Percentiles rank a stretch among this genome's conserved stretches.
Conservation (phyloP, 2,797 vertebrate genomes). For the Melanotaenia pygmaea region DNA sequence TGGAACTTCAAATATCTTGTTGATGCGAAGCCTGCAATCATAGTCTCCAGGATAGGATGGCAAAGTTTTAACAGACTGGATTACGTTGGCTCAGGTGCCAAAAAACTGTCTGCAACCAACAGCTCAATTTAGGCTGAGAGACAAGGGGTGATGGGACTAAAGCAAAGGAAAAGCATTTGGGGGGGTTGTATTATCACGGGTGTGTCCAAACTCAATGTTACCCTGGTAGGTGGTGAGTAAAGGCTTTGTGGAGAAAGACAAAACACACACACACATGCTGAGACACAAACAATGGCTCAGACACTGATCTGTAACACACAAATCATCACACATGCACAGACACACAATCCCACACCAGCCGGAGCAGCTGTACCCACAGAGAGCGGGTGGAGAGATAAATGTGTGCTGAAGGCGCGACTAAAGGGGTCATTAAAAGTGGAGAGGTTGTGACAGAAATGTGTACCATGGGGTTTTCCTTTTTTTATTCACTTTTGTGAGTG, state of each 20-base stretch:
- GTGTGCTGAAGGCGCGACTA: slow-evolving; percentile 76
- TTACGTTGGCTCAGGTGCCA: slow-evolving; percentile 49
- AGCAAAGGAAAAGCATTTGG: slow-evolving; percentile 22
- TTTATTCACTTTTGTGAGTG: slow-evolving; percentile 49
- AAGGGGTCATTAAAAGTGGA: slow-evolving; percentile 81
- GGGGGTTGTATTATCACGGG: slow-evolving; percentile 45
- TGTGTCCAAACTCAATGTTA: slow-evolving; percentile 63
- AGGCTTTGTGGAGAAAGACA: slow-evolving; percentile 50
- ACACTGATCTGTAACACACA: slow-evolving; percentile 65
- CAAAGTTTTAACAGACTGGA: slow-evolving; percentile 45
- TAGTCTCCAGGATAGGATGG: slow-evolving; percentile 22
- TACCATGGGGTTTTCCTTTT: slow-evolving; percentile 69
- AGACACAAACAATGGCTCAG: slow-evolving; percentile 63
- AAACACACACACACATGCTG: slow-evolving; percentile 40
- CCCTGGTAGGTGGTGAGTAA: slow-evolving; percentile 51
- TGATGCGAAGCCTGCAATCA: slow-evolving; percentile 45
- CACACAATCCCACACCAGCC: slow-evolving; percentile 42
- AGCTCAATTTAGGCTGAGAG: slow-evolving; percentile 63
- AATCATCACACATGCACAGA: slow-evolving; percentile 32
- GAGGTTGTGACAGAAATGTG: slow-evolving; percentile 78
- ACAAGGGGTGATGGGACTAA: slow-evolving; percentile 32
- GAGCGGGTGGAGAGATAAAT: slow-evolving; percentile 70
- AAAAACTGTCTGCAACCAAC: slow-evolving; percentile 61
- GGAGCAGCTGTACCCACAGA: slow-evolving; percentile 78
- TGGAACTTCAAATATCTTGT: slow-evolving; percentile 44